Percentiles rank a stretch among this genome's conserved stretches.
Conservation (phyloP, 2,113 vertebrate species). For the Ptychochromis oligacanthus region DNA sequence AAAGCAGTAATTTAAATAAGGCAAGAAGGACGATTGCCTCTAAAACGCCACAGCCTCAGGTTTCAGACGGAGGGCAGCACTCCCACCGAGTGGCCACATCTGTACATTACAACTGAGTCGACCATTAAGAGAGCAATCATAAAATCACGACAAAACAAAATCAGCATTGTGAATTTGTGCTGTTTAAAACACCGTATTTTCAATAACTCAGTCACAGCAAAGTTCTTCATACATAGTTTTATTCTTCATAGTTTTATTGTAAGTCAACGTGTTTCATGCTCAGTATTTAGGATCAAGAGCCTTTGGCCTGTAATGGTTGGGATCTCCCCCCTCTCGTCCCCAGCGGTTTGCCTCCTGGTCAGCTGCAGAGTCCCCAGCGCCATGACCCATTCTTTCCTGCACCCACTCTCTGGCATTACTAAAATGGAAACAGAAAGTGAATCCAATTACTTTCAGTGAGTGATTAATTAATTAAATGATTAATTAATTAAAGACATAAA, state of each 20-base stretch:
- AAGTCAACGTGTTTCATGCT: not conserved
- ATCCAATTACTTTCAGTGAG: not conserved
- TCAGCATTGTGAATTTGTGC: not conserved
- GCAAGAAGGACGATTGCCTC: not conserved
- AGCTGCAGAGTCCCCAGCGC: slow-evolving; percentile 7
- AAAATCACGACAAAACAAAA: not conserved
- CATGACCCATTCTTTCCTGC: not conserved
- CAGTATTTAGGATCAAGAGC: slow-evolving; percentile 38
- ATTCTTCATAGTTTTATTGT: slow-evolving; percentile 8
- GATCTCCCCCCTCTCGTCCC: slow-evolving; percentile 43
- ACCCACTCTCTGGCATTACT: slow-evolving; percentile 22
- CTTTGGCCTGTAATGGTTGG: slow-evolving; percentile 37
- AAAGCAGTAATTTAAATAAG: not conserved
- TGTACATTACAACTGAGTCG: slow-evolving; percentile 21
- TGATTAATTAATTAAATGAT: not conserved
- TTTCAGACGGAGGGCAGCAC: slow-evolving; percentile 7
- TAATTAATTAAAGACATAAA: not conserved
- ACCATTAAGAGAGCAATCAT: not conserved
- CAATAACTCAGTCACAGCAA: not conserved
- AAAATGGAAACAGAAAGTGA: not conserved
- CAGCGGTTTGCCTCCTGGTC: slow-evolving; percentile 5
- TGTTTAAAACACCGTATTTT: not conserved
- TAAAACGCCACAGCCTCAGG: not conserved
- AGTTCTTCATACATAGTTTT: not conserved
- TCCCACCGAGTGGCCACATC: slow-evolving; percentile 26